These are phyloP conservation scores for Brachyopa scutellaris DNA, from an alignment of 2,888 invertebrate species.

Conservation along the genomic window DNA sequence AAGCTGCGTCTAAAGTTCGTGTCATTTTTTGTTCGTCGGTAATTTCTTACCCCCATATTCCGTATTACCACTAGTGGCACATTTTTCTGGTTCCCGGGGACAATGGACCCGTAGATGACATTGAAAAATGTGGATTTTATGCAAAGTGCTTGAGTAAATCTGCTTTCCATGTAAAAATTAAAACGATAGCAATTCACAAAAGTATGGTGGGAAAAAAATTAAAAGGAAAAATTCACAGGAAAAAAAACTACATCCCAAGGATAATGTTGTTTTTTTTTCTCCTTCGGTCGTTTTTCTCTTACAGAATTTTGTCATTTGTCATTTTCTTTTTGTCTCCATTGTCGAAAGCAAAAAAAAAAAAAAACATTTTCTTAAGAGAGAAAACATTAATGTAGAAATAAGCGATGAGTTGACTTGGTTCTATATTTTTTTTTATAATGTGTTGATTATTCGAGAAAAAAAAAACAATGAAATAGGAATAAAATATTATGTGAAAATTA, in stretches of 20 bases:
- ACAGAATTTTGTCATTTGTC: conserved; percentile 58
- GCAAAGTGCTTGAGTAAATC: conserved; percentile 75
- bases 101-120: conserved; percentile 76
- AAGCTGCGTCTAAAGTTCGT: conserved; percentile 48
- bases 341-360: neutral
- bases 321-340: conserved; percentile 30
- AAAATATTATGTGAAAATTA: conserved; percentile 47
- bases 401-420: conserved; percentile 29
- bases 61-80: conserved; percentile 34
- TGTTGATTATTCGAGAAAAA: conserved; percentile 23
- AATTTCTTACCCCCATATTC: conserved; percentile 40
- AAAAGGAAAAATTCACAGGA: neutral
- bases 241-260: conserved; percentile 47
- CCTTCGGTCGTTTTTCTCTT: conserved; percentile 30
- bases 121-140: conserved; percentile 81
- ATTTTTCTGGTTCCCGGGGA: conserved; percentile 48
- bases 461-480: neutral
- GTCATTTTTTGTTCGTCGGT: conserved; percentile 22
- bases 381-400: conserved; percentile 13
- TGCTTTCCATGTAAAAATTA: conserved; percentile 66
- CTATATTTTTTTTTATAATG: conserved; percentile 15
- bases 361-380: neutral
- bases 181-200: conserved; percentile 53
- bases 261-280: conserved; percentile 26
- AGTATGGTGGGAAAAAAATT: conserved; percentile 13